Evolutionary conservation across 2,797 vertebrate genomes (phyloP), one percentile per base, ranked within the genome.

Genomic region (Luscinia megarhynchos): DNA sequence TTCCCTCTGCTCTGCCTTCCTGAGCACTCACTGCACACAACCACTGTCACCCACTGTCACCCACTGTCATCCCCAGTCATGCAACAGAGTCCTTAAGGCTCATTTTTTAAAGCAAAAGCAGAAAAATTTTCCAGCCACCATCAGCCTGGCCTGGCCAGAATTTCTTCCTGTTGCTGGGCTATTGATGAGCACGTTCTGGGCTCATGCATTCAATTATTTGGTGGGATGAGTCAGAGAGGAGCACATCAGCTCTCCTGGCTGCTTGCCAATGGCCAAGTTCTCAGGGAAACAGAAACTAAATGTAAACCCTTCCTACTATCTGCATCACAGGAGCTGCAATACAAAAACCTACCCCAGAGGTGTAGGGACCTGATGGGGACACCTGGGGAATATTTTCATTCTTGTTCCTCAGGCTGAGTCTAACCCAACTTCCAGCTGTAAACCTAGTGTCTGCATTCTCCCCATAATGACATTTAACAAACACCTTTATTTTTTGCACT

Each of bases 11-110:
- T 0, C 3, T 57, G 26, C 10, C 55, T 12, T 54, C 36, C 54
- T 14, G 12, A 53, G 19, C 10, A 9, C 22, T n/a, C 14, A 1
- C 17, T 38, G 17, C 17, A 29, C 29, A 19, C 0, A 0, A 13
- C 21, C 40, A 43, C 41, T 43, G 8, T 10, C 43, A 43, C 43
- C 43, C 43, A 43, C 43, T 43, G 41, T 43, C 41, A 19, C 17
- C 45, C 45, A 1, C 70, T 30, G 38, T 11, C 29, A 22, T 11
- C 27, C 27, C 20, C 18, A 51, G 21, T 1, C 41, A 3, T 1
- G 18, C 21, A 53, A n/a, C 11, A n/a, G 4, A 64, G 11, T 11
- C 19, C 64, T 67, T 34, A 27, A 19, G 9, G 15, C 24, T 57
- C 22, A 10, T 3, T 46, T 68, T 30, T 66, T 12, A 58, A 4